A percentile compares a stretch with the other conserved stretches of the same genome.
Conservation (phyloP, 2,113 vertebrate genomes). For the Erinaceus europaeus region DNA sequence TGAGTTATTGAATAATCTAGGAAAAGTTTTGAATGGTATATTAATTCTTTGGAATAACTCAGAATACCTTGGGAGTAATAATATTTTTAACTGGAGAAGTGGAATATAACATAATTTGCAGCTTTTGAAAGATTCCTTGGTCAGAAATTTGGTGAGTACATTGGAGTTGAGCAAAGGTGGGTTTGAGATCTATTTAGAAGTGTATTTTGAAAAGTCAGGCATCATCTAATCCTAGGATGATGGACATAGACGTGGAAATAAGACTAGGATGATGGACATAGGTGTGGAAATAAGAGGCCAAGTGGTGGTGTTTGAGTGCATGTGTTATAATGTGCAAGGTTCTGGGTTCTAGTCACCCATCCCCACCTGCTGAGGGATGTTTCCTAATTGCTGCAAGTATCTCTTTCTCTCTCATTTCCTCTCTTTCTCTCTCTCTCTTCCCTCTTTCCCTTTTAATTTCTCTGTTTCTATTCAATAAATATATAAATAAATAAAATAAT, state of each 20-base stretch:
- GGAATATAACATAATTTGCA: neutral
- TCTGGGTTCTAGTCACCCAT: no score
- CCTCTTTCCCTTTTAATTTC: no score
- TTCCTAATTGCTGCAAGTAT: no score
- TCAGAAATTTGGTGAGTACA: neutral
- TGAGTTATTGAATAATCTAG: neutral
- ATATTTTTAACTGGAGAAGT: neutral
- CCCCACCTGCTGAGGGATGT: no score
- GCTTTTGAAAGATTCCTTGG: neutral
- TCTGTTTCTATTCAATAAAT: no score
- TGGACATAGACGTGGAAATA: neutral
- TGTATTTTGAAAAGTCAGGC: neutral
- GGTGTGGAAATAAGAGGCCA: no score
- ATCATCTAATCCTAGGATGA: neutral
- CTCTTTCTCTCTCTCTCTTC: no score
- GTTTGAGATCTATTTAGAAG: neutral
- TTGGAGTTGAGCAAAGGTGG: neutral
- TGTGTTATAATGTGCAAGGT: no score
- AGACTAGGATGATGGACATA: no score
- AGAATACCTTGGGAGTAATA: neutral
- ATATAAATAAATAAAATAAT: neutral
- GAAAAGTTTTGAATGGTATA: neutral
- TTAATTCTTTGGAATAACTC: neutral
- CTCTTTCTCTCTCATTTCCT: no score
- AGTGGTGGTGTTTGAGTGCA: no score